A percentile compares a stretch with the other conserved stretches of the same genome.
Conservation (phyloP, 2,113 vertebrate species). For the Hippopotamus amphibius region DNA sequence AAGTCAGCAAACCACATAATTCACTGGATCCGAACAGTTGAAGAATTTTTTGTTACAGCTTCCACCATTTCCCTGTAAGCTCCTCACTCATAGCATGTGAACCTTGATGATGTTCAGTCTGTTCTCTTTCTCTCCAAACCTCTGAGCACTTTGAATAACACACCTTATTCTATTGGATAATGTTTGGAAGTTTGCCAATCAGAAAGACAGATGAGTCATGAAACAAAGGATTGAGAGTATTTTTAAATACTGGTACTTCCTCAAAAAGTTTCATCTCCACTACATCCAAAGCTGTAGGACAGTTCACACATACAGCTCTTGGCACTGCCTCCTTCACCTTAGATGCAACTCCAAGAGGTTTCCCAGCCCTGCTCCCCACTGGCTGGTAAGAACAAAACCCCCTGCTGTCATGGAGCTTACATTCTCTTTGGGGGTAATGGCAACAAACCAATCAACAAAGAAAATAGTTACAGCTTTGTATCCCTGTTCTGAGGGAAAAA, state of each 20-base stretch:
- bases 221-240: neutral
- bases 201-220: neutral
- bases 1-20: neutral
- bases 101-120: neutral
- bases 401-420: neutral
- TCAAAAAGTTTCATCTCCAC: neutral
- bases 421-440: neutral
- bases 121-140: neutral
- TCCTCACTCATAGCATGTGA: neutral
- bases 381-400: neutral
- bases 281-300: neutral
- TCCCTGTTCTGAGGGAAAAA: neutral
- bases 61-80: neutral
- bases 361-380: rapidly evolving
- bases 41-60: neutral
- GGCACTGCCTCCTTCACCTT: neutral
- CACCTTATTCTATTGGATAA: neutral
- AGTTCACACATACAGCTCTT: neutral
- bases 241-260: neutral
- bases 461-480: neutral
- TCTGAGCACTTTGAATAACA: neutral
- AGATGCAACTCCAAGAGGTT: rapidly evolving
- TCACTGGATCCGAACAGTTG: neutral
- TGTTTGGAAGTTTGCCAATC: conserved; percentile 27
- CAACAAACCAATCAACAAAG: neutral